Conservation (phyloP, 2,888 invertebrate genomes). For the Dusona sp. region DNA sequence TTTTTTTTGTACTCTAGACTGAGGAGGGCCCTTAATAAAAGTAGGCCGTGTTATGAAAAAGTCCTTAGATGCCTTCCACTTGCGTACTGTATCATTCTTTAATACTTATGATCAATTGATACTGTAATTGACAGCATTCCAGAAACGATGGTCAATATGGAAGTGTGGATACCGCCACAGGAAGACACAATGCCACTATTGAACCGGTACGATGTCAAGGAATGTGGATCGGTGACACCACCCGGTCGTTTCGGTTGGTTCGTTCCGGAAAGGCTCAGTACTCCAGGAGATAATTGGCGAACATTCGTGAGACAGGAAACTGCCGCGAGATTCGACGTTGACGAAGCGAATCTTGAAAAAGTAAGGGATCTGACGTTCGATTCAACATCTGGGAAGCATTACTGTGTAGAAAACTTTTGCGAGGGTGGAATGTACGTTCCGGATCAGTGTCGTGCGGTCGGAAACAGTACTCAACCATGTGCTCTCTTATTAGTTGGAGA, state of each 20-base stretch:
- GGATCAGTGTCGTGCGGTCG: slow-evolving; percentile 84
- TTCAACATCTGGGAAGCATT: slow-evolving; percentile 79
- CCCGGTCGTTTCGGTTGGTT: slow-evolving; percentile 89
- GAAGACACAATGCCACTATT: slow-evolving; percentile 86
- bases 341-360: slow-evolving; percentile 77
- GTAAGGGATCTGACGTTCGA: slow-evolving; percentile 80
- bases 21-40: too few species aligned
- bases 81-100: not conserved
- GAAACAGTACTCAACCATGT: slow-evolving; percentile 72
- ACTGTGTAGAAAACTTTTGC: slow-evolving; percentile 86
- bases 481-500: slow-evolving; percentile 85
- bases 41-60: not conserved
- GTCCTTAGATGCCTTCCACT: not conserved
- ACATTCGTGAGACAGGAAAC: slow-evolving; percentile 85
- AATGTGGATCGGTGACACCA: slow-evolving; percentile 86
- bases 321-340: slow-evolving; percentile 85
- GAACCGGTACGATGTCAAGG: slow-evolving; percentile 83
- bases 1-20: too few species aligned
- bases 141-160: slow-evolving; percentile 88
- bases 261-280: slow-evolving; percentile 85
- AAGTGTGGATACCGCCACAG: slow-evolving; percentile 89
- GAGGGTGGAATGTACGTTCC: slow-evolving; percentile 87
- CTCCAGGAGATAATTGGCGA: slow-evolving; percentile 86
- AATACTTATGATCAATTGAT: not conserved
- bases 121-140: slow-evolving; percentile 81